These are phyloP conservation scores for Bombylius major DNA, from an alignment of 2,888 invertebrate genomes.

Conservation along the genomic window DNA sequence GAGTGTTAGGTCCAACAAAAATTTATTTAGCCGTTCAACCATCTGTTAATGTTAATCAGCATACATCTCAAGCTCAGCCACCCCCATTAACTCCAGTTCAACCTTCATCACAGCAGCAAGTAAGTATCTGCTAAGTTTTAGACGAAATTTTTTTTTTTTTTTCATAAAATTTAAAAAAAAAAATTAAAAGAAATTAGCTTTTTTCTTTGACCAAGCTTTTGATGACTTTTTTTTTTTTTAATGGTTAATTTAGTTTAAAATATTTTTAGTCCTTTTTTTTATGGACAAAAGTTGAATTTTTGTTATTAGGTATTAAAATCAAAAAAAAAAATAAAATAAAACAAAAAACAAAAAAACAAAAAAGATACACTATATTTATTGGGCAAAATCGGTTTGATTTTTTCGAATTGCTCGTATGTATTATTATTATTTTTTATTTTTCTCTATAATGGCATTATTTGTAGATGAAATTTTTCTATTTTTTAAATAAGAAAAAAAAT, in stretches of 20 bases:
- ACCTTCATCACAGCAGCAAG: conserved; percentile 34
- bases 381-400: conserved; percentile 8
- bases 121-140: conserved; percentile 30
- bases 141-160: not conserved
- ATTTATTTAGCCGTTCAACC: conserved; percentile 78
- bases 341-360: not conserved
- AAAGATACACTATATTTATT: not conserved
- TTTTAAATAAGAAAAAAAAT: too few relatives aligned
- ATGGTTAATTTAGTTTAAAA: not conserved
- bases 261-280: not conserved
- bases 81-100: conserved; percentile 43
- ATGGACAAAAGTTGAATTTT: not conserved
- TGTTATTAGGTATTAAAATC: too few relatives aligned
- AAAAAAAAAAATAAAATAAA: too few relatives aligned
- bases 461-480: not conserved
- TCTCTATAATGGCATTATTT: not conserved
- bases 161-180: not conserved
- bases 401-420: too few relatives aligned
- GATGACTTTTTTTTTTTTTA: not conserved
- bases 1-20: conserved; percentile 72
- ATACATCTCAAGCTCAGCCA: conserved; percentile 37
- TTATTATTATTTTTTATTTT: too few relatives aligned
- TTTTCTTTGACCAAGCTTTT: not conserved
- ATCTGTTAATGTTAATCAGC: conserved; percentile 29
- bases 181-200: conserved; percentile 1